These are phyloP conservation scores for Eupeodes latifasciatus DNA, from an alignment of 2,888 invertebrate species.

Conservation along the genomic window DNA sequence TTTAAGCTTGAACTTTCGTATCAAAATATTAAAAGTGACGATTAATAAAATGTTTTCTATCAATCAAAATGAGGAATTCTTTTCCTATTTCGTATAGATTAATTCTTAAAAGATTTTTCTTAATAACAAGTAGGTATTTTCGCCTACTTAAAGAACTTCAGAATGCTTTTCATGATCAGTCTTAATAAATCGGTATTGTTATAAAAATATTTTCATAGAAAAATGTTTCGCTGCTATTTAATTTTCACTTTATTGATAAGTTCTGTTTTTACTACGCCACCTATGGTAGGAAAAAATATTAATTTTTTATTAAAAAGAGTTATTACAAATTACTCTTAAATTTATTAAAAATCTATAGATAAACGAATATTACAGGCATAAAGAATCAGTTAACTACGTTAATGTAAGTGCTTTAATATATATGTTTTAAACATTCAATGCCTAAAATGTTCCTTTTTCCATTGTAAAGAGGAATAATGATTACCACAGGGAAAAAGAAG, in stretches of 20 bases:
- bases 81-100: not conserved
- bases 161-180: not conserved
- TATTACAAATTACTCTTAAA: not conserved
- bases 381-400: not conserved
- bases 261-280: not conserved
- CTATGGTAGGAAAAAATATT: not conserved
- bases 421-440: not conserved
- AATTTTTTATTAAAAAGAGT: too few relatives aligned
- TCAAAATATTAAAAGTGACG: not conserved
- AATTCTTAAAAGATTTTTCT: not conserved
- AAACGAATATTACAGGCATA: conserved; percentile 9
- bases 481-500: not conserved
- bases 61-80: not conserved
- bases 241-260: not conserved
- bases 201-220: not conserved
- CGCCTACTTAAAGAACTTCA: not conserved
- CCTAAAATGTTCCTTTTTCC: not conserved
- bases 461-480: not conserved
- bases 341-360: not conserved
- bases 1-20: not conserved
- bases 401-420: not conserved
- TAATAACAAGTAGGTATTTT: not conserved
- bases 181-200: too few relatives aligned
- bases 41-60: not conserved
- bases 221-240: not conserved